phyloP scores from a whole-genome alignment of 2,888 invertebrate species.

The Drosophila picticornis region DNA sequence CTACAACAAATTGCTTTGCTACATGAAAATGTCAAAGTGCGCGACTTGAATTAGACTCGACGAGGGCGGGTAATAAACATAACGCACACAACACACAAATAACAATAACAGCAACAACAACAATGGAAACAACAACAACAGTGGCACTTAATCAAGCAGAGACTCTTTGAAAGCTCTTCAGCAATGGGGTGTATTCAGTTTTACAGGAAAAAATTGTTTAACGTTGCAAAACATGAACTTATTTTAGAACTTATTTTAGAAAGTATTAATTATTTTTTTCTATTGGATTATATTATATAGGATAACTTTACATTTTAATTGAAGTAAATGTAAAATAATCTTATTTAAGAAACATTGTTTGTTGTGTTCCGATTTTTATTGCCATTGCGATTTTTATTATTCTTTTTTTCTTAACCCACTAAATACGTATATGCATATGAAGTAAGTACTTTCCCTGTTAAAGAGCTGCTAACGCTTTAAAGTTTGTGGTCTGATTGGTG shows the following conservation, averaged over 20 bases:
- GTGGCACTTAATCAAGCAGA: conserved; percentile 47
- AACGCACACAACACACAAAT: conserved; percentile 42
- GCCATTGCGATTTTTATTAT: background rate
- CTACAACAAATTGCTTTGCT: conserved; percentile 73
- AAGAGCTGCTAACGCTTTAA: too few relatives aligned
- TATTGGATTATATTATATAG: background rate
- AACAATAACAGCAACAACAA: conserved; percentile 42
- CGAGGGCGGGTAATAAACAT: conserved; percentile 68
- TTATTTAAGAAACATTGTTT: too few relatives aligned
- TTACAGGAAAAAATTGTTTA: background rate
- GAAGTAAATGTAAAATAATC: background rate
- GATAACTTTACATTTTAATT: background rate
- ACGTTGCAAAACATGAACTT: background rate
- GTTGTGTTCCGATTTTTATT: background rate
- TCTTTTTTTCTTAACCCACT: background rate
- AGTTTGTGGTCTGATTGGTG: too few relatives aligned
- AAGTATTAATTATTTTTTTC: background rate
- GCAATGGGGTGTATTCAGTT: conserved; percentile 6
- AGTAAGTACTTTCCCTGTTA: background rate
- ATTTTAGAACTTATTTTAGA: too few relatives aligned
- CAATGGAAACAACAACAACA: conserved; percentile 28
- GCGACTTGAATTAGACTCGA: conserved; percentile 32
- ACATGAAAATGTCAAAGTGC: conserved; percentile 73
- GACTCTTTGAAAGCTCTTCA: conserved; percentile 49
- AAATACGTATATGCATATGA: background rate